Percentiles rank a stretch among this genome's conserved stretches.
These are phyloP conservation scores for Sturmia bella DNA, from an alignment of 2,888 invertebrate genomes.

Conservation along the genomic window DNA sequence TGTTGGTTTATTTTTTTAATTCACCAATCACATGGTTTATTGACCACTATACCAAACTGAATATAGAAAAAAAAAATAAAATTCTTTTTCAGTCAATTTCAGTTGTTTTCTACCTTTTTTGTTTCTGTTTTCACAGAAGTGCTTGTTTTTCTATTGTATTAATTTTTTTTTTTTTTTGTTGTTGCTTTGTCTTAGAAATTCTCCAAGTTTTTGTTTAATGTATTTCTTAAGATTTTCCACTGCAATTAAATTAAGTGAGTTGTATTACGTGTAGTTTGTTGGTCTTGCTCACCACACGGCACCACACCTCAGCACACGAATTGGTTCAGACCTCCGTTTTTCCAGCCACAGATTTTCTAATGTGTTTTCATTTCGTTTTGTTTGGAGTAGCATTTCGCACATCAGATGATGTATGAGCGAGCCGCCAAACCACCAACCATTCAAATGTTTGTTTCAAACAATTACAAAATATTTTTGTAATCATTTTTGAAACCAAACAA, in stretches of 20 bases:
- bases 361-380: conserved; percentile 13
- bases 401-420: conserved; percentile 60
- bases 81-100: conserved; percentile 55
- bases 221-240: conserved; percentile 42
- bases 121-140: conserved; percentile 26
- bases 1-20: conserved; percentile 27
- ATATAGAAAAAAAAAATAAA: too few species aligned
- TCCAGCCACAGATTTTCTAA: neutral
- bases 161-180: too few species aligned
- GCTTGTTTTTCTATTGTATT: neutral
- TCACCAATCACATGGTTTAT: conserved; percentile 62
- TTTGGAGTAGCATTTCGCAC: conserved; percentile 51
- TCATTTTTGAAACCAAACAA: neutral
- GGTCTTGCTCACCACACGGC: conserved; percentile 14
- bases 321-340: conserved; percentile 24
- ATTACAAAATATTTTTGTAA: conserved; percentile 60
- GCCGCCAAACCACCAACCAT: neutral
- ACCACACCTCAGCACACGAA: conserved; percentile 56
- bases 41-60: conserved; percentile 52
- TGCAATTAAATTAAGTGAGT: conserved; percentile 65
- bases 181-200: neutral
- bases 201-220: conserved; percentile 17
- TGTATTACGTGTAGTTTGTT: conserved; percentile 53
- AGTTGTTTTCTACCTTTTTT: conserved; percentile 5
- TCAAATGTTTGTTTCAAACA: conserved; percentile 58